Conservation (phyloP, 2,113 vertebrate species). For the Callorhinus ursinus region DNA sequence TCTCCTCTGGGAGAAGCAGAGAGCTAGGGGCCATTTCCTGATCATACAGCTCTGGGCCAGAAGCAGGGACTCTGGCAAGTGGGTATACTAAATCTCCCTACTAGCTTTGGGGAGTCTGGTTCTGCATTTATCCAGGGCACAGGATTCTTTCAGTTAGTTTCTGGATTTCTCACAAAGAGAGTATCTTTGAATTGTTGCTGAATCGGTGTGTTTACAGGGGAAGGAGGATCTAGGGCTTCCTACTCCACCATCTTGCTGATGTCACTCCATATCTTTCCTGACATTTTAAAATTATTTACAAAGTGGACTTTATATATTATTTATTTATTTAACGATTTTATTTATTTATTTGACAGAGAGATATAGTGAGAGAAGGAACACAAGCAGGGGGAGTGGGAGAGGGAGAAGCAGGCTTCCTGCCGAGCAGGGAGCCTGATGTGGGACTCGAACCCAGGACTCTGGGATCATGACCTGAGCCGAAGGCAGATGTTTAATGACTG, state of each 20-base stretch:
- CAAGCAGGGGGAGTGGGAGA: no score
- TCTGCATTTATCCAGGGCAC: not conserved
- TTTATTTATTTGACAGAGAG: no score
- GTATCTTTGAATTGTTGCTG: not conserved
- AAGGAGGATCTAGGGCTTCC: not conserved
- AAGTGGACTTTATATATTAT: not conserved
- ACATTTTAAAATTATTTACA: not conserved
- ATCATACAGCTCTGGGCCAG: not conserved
- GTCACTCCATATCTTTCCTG: not conserved
- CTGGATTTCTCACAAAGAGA: not conserved
- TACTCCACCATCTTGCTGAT: not conserved
- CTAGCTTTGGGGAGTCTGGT: not conserved
- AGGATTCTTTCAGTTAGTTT: not conserved
- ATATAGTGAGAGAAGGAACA: no score
- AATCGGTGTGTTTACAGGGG: not conserved
- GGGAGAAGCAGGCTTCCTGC: no score
- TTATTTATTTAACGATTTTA: no score
- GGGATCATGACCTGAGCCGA: no score
- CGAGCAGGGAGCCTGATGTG: no score
- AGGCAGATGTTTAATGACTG: no score
- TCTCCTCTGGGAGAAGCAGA: not conserved
- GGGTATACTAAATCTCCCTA: not conserved
- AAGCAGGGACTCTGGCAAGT: not conserved
- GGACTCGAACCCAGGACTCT: no score
- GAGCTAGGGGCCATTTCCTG: not conserved